Conservation (phyloP, 2,888 invertebrate genomes). For the Drosophila percnosoma region DNA sequence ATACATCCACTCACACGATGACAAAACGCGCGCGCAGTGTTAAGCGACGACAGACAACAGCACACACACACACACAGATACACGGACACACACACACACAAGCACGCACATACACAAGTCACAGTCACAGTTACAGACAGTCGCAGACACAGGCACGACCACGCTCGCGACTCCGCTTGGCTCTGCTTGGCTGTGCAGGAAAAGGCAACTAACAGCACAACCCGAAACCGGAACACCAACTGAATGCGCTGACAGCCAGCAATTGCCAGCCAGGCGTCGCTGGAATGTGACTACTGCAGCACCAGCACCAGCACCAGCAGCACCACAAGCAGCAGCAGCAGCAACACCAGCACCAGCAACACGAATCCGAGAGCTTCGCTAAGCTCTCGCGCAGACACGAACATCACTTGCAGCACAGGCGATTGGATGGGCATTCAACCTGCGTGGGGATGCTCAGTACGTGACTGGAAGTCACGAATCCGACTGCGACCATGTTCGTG, state of each 20-base stretch:
- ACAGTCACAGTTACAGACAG: conserved; percentile 44
- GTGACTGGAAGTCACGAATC: conserved; percentile 40
- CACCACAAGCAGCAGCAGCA: conserved; percentile 6
- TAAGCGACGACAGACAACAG: conserved; percentile 73
- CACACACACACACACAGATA: conserved; percentile 24
- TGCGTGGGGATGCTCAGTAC: conserved; percentile 46
- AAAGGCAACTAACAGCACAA: conserved; percentile 86
- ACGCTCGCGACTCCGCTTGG: conserved; percentile 63
- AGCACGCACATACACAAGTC: conserved; percentile 32
- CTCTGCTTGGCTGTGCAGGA: conserved; percentile 76
- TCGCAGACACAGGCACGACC: conserved; percentile 49
- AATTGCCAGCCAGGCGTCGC: conserved; percentile 74
- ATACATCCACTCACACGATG: conserved; percentile 22
- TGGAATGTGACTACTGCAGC: conserved; percentile 70
- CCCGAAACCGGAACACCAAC: conserved; percentile 86
- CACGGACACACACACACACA: conserved; percentile 12
- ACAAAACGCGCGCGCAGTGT: conserved; percentile 71
- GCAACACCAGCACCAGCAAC: not conserved
- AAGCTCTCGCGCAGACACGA: conserved; percentile 30
- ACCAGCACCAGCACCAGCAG: conserved; percentile 19
- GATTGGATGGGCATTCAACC: conserved; percentile 31
- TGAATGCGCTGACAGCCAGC: conserved; percentile 80
- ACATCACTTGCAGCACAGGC: conserved; percentile 39
- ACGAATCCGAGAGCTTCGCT: conserved; percentile 30
- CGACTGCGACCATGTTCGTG: conserved; percentile 27